Evolutionary conservation across 2,888 invertebrate genomes (phyloP), one percentile per base, ranked within the genome.

Genomic region (Erebia palarica): DNA sequence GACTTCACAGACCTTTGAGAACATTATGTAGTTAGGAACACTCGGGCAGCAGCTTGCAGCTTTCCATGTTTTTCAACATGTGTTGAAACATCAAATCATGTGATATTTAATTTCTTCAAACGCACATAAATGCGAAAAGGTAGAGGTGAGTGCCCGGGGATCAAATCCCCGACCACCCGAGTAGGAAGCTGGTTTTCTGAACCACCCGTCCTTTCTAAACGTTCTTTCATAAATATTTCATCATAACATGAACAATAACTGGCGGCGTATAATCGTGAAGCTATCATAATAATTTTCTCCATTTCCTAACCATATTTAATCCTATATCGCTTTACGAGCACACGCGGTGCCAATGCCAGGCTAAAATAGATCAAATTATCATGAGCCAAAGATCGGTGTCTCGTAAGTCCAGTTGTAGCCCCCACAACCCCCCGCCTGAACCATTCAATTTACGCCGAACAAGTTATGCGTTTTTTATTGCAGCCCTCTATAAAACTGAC

Each of bases 391-490:
- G 81, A 78, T 16, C 69, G 79, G 68, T 77, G 76, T 82, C 67
- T 75, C 51, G 64, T 69, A 68, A 65, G 67, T 66, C 42, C 47
- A 42, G 53, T 51, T 42, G 13, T 55, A 68, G 21, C 55, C 65
- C 76, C 79, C 81, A 80, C 82, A 83, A 84, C 83, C 81, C 82
- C 84, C 82, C 70, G 75, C 73, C 72, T 70, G 76, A 75, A 75
- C 76, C 86, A 90, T 91, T 90, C 90, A 91, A 91, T 91, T 91
- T 90, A 84, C 82, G 84, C 80, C 85, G 83, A 78, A 83, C 85
- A 84, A 85, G 87, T 91, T 90, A 91, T 89, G 86, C 82, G 85
- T 90, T 91, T 91, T 91, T 92, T 91, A 92, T 91, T 91, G 85
- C 85, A 81, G 73, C 78, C 81, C 76, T 83, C 89, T 84, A 91